Evolutionary conservation across 2,113 vertebrate species (phyloP).

Genomic region (Myanophis thanlyinensis): DNA sequence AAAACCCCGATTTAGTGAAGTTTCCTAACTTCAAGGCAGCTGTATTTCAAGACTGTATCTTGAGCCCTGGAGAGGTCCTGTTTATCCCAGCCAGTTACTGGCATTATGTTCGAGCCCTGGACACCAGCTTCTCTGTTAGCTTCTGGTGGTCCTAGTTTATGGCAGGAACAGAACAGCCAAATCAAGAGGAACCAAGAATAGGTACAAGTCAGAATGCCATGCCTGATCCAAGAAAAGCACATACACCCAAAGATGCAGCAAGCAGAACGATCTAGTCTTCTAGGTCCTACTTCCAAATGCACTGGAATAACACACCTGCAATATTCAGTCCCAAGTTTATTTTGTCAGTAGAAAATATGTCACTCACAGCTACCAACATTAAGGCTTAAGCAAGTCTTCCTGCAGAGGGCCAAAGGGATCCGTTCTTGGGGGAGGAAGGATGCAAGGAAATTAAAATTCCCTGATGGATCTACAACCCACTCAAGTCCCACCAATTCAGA

Average conservation of each 20-base stretch:
- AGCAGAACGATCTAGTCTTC: neutral
- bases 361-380: neutral
- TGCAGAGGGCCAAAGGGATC: neutral
- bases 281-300: neutral
- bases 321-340: neutral
- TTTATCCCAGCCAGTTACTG: constrained; percentile 89
- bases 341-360: neutral
- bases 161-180: rapidly evolving
- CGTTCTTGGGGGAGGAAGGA: too few relatives aligned
- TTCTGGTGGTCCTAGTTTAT: constrained; percentile 93
- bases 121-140: constrained; percentile 94
- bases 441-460: neutral
- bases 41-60: constrained; percentile 80
- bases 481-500: neutral
- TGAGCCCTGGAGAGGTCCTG: constrained; percentile 87
- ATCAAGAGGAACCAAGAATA: neutral
- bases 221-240: neutral
- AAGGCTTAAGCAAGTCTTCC: neutral
- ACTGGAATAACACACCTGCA: neutral
- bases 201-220: neutral
- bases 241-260: neutral
- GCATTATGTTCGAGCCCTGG: constrained; percentile 89
- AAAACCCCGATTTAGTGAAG: constrained; percentile 78
- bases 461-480: neutral
- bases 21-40: constrained; percentile 86